phyloP scores from a whole-genome alignment of 2,797 vertebrate genomes.

The Gephyroberyx darwinii region DNA sequence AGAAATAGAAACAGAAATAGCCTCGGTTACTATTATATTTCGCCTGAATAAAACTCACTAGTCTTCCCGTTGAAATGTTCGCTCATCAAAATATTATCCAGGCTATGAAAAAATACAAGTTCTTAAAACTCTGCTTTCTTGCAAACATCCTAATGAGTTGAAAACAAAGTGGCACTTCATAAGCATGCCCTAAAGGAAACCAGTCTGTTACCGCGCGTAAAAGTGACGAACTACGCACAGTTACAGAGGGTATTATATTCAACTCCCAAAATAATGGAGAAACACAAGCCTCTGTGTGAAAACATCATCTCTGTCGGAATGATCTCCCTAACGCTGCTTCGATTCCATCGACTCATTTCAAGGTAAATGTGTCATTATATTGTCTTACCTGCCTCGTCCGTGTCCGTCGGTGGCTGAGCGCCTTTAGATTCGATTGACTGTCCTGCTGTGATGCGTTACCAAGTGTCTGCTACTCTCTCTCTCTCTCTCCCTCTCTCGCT shows the following conservation, averaged over 20 bases:
- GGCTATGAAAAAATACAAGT: conserved; percentile 11
- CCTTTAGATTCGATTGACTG: conserved; percentile 75
- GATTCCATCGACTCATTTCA: conserved; percentile 23
- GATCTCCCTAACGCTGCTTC: background rate
- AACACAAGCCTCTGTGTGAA: background rate
- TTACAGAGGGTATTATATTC: background rate
- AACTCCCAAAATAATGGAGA: background rate
- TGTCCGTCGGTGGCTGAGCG: conserved; percentile 77
- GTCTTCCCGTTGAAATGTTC: background rate
- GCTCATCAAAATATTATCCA: background rate
- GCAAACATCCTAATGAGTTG: background rate
- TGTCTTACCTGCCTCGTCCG: conserved; percentile 83
- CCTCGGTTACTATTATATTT: too few relatives aligned
- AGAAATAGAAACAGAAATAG: background rate
- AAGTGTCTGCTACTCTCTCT: conserved; percentile 62
- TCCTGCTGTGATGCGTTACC: conserved; percentile 78
- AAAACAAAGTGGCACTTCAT: background rate
- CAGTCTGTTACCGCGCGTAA: conserved; percentile 17
- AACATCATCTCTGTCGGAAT: conserved; percentile 21
- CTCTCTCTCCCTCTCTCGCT: conserved; percentile 27
- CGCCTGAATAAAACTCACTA: background rate
- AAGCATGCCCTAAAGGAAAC: background rate
- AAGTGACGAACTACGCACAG: conserved; percentile 55
- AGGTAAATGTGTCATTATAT: conserved; percentile 34
- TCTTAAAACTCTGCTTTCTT: conserved; percentile 31